Evolutionary conservation across 2,888 invertebrate genomes (phyloP).

Genomic region (Slavum lentiscoides): DNA sequence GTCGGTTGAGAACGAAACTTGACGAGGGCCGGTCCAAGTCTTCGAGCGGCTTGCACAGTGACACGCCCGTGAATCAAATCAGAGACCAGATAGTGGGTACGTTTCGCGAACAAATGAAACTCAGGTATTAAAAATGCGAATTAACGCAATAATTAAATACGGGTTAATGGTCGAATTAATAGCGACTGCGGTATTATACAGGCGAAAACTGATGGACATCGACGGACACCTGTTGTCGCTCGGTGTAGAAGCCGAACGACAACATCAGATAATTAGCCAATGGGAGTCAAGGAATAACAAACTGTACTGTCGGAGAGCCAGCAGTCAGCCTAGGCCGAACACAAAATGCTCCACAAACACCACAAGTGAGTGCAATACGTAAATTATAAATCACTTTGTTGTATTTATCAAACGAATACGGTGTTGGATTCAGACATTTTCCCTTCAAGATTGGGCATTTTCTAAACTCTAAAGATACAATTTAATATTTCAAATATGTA

Average conservation of each 20-base stretch:
- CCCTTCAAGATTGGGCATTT: no score
- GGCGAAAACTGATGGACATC: slow-evolving; percentile 82
- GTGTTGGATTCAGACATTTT: no score
- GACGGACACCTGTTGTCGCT: slow-evolving; percentile 86
- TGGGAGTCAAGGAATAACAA: slow-evolving; percentile 85
- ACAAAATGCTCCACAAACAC: slow-evolving; percentile 46
- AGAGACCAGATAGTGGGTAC: slow-evolving; percentile 85
- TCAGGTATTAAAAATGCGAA: slow-evolving; percentile 63
- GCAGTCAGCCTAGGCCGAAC: slow-evolving; percentile 54
- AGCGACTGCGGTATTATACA: slow-evolving; percentile 55
- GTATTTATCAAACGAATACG: no score
- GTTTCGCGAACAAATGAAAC: slow-evolving; percentile 90
- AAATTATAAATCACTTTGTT: background rate
- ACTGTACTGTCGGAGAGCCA: slow-evolving; percentile 67
- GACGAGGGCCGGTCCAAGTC: slow-evolving; percentile 31
- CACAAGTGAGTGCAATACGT: slow-evolving; percentile 4
- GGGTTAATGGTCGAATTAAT: background rate
- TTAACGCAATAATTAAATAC: background rate
- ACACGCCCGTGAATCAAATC: slow-evolving; percentile 60
- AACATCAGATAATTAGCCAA: slow-evolving; percentile 84
- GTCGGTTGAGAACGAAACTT: slow-evolving; percentile 65
- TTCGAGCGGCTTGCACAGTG: slow-evolving; percentile 33
- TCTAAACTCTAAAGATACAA: no score
- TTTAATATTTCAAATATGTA: no score
- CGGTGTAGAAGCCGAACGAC: slow-evolving; percentile 84